These are phyloP conservation scores for Linnaemya vulpina DNA, from an alignment of 2,888 invertebrate species.

Conservation along the genomic window DNA sequence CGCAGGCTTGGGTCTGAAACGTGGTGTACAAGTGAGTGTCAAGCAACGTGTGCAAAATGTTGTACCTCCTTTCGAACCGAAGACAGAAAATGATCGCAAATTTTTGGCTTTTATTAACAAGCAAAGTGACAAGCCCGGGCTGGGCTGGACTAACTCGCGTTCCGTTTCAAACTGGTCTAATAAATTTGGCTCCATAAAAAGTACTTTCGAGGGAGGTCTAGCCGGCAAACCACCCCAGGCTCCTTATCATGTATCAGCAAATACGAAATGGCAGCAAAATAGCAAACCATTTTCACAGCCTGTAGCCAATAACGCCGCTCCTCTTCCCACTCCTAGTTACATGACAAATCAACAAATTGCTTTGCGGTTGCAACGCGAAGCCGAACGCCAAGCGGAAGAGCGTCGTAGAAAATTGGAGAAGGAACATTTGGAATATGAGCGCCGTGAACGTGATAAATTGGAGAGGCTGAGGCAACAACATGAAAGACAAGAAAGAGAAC, in stretches of 20 bases:
- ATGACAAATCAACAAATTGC: conserved; percentile 66
- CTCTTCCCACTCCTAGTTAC: conserved; percentile 51
- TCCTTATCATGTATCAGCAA: conserved; percentile 78
- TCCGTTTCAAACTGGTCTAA: conserved; percentile 89
- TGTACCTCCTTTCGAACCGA: conserved; percentile 89
- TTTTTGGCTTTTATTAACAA: conserved; percentile 92
- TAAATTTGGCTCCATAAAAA: conserved; percentile 92
- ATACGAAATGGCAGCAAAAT: conserved; percentile 83
- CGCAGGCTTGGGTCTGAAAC: conserved; percentile 84
- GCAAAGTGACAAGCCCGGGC: conserved; percentile 85
- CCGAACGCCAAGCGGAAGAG: conserved; percentile 75
- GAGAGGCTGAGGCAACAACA: conserved; percentile 70
- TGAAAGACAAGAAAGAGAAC: conserved; percentile 72
- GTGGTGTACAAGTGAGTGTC: conserved; percentile 85
- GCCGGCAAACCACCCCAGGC: conserved; percentile 83
- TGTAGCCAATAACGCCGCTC: conserved; percentile 39
- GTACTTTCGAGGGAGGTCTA: conserved; percentile 87
- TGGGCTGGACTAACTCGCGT: conserved; percentile 80
- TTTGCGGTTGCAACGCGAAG: conserved; percentile 70
- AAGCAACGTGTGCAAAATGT: conserved; percentile 82
- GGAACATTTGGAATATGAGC: conserved; percentile 76
- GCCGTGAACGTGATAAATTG: conserved; percentile 67
- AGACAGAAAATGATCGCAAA: conserved; percentile 93
- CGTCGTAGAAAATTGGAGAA: conserved; percentile 82
- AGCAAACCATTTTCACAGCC: conserved; percentile 77